Evolutionary conservation across 2,113 vertebrate genomes (phyloP).

Genomic region (Diadophis punctatus): DNA sequence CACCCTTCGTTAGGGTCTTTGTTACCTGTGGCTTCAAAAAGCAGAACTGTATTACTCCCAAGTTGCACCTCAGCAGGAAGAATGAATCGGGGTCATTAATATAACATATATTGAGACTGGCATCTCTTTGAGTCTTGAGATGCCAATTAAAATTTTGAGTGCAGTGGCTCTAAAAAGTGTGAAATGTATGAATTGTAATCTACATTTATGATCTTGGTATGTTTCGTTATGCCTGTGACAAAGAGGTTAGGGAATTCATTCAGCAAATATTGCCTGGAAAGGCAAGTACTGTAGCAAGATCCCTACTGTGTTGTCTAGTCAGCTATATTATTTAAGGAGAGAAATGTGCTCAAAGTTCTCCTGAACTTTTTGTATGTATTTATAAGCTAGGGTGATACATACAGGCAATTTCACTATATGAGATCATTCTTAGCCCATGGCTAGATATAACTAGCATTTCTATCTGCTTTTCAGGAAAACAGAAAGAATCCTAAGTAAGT

Average conservation of each 20-base stretch:
- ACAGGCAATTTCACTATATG: neutral
- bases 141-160: neutral
- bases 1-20: neutral
- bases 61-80: neutral
- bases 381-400: neutral
- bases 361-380: neutral
- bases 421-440: neutral
- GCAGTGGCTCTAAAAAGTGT: neutral
- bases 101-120: neutral
- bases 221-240: neutral
- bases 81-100: neutral
- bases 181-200: neutral
- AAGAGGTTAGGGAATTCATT: neutral
- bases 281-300: neutral
- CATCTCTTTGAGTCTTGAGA: neutral
- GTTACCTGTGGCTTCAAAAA: neutral
- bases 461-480: neutral
- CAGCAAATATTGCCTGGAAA: neutral
- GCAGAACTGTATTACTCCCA: neutral
- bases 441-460: neutral
- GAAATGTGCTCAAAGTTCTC: neutral
- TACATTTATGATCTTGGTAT: neutral
- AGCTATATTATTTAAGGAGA: neutral
- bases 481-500: neutral
- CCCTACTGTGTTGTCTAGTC: neutral